These are phyloP conservation scores for Cheilosia variabilis DNA, from an alignment of 2,888 invertebrate species.

Conservation along the genomic window DNA sequence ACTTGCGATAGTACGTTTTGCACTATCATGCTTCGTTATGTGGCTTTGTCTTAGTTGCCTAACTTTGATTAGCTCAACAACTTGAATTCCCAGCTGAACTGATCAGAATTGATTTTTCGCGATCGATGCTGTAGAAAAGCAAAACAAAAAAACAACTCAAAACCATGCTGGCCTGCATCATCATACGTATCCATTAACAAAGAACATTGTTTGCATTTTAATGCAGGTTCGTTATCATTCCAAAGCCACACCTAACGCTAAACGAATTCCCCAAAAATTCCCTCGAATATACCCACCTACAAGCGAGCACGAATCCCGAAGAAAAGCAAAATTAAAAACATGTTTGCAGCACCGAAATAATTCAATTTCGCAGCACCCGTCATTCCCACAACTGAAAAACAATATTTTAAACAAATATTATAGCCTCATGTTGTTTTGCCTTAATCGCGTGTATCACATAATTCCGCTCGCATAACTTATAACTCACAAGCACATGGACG, in stretches of 20 bases:
- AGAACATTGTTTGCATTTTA: conserved; percentile 42
- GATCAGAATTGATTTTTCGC: conserved; percentile 18
- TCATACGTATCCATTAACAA: conserved; percentile 12
- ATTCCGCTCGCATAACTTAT: conserved; percentile 34
- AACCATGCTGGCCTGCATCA: conserved; percentile 1
- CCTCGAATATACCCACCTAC: neutral
- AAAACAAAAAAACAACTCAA: neutral
- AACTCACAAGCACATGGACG: conserved; percentile 44
- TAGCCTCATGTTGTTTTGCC: conserved; percentile 25
- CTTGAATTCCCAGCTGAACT: neutral
- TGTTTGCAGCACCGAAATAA: conserved; percentile 26
- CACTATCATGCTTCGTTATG: neutral
- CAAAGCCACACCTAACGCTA: conserved; percentile 46
- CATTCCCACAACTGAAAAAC: conserved; percentile 4
- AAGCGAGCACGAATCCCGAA: neutral
- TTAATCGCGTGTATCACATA: conserved; percentile 63
- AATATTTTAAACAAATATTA: conserved; percentile 48
- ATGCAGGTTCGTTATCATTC: conserved; percentile 33
- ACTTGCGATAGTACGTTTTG: conserved; percentile 32
- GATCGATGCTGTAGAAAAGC: conserved; percentile 3
- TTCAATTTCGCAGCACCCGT: conserved; percentile 18
- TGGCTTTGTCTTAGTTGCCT: too few relatives aligned
- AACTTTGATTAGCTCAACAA: neutral
- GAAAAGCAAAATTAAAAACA: neutral
- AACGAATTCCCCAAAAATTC: neutral